Percentiles rank a stretch among this genome's conserved stretches.
phyloP scores from a whole-genome alignment of 2,888 invertebrate genomes.

The Vesta saturnalis region DNA sequence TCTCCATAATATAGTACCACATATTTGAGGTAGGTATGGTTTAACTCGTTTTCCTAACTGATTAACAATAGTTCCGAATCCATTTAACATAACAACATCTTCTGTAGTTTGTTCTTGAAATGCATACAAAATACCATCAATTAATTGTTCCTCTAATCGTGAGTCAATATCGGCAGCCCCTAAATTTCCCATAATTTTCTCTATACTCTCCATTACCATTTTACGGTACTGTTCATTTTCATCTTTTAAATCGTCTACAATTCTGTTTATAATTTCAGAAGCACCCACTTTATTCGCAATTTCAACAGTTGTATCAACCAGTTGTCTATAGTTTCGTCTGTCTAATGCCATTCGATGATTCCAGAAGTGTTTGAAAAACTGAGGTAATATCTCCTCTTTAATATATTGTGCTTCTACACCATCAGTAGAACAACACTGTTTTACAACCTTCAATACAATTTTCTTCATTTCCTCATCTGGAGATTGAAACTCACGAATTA shows the following conservation, averaged over 20 bases:
- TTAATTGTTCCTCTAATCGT: conserved; percentile 96
- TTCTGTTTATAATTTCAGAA: conserved; percentile 97
- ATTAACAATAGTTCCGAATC: conserved; percentile 99
- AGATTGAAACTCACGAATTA: conserved; percentile 99
- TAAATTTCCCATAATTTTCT: conserved; percentile 97
- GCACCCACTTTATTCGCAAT: conserved; percentile 99
- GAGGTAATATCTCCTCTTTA: conserved; percentile 98
- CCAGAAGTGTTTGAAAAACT: conserved; percentile 99
- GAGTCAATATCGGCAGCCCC: conserved; percentile 99
- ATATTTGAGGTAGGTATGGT: conserved; percentile 98
- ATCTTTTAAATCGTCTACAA: conserved; percentile 99
- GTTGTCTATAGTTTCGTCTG: conserved; percentile 94
- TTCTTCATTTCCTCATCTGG: conserved; percentile 99
- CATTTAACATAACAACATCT: conserved; percentile 99
- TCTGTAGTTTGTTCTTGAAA: conserved; percentile 99
- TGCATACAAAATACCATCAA: conserved; percentile 98
- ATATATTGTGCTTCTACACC: conserved; percentile 99
- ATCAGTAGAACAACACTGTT: conserved; percentile 99
- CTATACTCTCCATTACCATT: conserved; percentile 99
- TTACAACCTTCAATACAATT: conserved; percentile 99
- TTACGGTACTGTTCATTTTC: conserved; percentile 99
- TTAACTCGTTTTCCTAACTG: conserved; percentile 97
- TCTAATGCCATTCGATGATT: conserved; percentile 99
- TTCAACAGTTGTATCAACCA: conserved; percentile 99
- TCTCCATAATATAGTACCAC: conserved; percentile 99